A percentile compares a stretch with the other conserved stretches of the same genome.
Conservation (phyloP, 1,140 invertebrate genomes). For the Zaprionus ghesquierei region DNA sequence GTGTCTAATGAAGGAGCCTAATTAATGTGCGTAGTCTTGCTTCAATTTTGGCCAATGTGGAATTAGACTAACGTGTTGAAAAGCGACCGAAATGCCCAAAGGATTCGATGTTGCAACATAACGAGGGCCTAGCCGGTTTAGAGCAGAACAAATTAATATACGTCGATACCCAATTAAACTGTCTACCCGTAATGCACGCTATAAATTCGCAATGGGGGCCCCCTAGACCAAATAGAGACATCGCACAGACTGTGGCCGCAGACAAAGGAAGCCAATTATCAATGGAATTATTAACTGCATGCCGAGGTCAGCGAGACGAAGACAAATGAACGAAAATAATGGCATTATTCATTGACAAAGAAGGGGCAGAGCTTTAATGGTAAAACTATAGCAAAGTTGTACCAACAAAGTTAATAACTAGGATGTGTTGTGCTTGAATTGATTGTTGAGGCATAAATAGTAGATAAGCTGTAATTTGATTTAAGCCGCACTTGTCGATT, state of each 20-base stretch:
- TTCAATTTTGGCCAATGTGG: background rate
- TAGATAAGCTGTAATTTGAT: background rate
- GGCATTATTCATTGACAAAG: conserved; percentile 32
- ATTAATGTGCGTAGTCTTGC: conserved; percentile 64
- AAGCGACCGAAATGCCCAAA: conserved; percentile 32
- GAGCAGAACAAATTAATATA: conserved; percentile 67
- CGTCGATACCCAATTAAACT: conserved; percentile 76
- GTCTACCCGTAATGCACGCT: conserved; percentile 67
- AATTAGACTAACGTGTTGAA: conserved; percentile 69
- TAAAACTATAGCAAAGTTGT: background rate
- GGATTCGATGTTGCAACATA: conserved; percentile 21
- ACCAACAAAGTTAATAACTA: background rate
- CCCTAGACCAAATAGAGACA: conserved; percentile 57
- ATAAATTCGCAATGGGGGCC: conserved; percentile 56
- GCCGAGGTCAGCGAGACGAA: conserved; percentile 36
- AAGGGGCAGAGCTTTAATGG: background rate
- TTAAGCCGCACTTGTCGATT: background rate
- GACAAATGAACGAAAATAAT: conserved; percentile 57
- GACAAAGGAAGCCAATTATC: conserved; percentile 38
- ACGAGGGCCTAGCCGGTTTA: conserved; percentile 1
- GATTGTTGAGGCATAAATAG: background rate
- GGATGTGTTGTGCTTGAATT: background rate
- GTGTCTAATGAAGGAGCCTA: conserved; percentile 72
- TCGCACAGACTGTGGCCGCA: conserved; percentile 55
- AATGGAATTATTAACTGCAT: conserved; percentile 29